A percentile compares a stretch with the other conserved stretches of the same genome.
Evolutionary conservation across 2,888 invertebrate species (phyloP).

Genomic region (Drosophila paramelanica): DNA sequence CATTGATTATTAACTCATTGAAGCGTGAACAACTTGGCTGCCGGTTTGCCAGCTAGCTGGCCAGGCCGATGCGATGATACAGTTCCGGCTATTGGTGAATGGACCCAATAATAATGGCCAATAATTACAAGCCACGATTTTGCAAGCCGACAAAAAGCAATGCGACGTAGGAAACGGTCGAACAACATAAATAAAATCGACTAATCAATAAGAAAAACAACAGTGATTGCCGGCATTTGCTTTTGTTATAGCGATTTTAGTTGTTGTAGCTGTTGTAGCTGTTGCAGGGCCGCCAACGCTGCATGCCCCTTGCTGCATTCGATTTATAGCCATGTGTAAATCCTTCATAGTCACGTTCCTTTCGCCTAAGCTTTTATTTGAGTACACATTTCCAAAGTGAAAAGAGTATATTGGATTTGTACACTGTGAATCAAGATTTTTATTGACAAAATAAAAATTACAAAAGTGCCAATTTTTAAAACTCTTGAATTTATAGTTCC

Average conservation of each 20-base stretch:
- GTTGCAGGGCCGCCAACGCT: conserved; percentile 28
- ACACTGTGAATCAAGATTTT: too few relatives aligned
- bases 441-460: too few relatives aligned
- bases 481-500: too few relatives aligned
- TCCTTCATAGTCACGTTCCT: conserved; percentile 72
- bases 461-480: too few relatives aligned
- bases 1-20: conserved; percentile 67
- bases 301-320: conserved; percentile 30
- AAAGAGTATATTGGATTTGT: too few relatives aligned
- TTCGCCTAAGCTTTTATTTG: conserved; percentile 35
- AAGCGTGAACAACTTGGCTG: conserved; percentile 46
- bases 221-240: conserved; percentile 45
- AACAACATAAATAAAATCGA: conserved; percentile 58
- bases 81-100: conserved; percentile 75
- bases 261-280: conserved; percentile 20
- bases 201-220: conserved; percentile 66
- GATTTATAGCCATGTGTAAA: conserved; percentile 71
- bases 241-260: conserved; percentile 37
- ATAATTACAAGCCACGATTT: conserved; percentile 79
- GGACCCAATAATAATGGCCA: conserved; percentile 75
- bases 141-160: conserved; percentile 60
- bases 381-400: background rate
- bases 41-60: conserved; percentile 60
- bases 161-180: conserved; percentile 12
- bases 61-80: conserved; percentile 35